Evolutionary conservation across 1,140 invertebrate genomes (phyloP), one percentile per base, ranked within the genome.

Genomic region (Brachionus manjavacas): DNA sequence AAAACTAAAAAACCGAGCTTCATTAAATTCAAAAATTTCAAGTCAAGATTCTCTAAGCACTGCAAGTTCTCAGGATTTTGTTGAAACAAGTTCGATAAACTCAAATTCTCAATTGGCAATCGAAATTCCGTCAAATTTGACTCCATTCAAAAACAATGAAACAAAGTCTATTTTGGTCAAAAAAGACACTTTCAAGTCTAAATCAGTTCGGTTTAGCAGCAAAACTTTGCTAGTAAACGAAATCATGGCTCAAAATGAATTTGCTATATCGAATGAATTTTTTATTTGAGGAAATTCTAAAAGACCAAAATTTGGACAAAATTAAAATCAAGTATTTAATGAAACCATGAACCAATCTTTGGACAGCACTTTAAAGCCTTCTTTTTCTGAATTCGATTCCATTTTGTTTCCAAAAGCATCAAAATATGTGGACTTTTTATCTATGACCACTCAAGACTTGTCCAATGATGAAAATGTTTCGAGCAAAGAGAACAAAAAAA

Each of bases 101-200:
- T 55, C 52, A 55, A 20, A 0, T 55, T 6, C 52, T 20, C 52
- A 55, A 55, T 23, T n/a, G 99, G 91, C 97, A 97, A 0, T 28
- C 3, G 1, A 28, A 28, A 28, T 28, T 28, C 28, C 28, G 28
- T 28, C 28, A 28, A 2, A 28, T 28, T 28, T 28, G 28, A 28
- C 28, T 2, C 28, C 28, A 28, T 28, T 28, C 1, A 28, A 2
- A 28, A 1, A 28, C 28, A 28, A 28, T 1, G 28, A 28, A 28
- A 28, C 28, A 28, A 28, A 28, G 3, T 28, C 28, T 2, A 28
- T 28, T 28, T 3, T 28, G 28, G 28, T 28, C 28, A 28, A 28
- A 28, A 28, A 28, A 28, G 3, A 28, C 3, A 28, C 28, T 28
- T 28, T 3, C 1, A 28, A 28, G 3, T 28, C 28, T 2, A 28